Conservation (phyloP, 2,888 invertebrate species). For the Petrolisthes cinctipes region DNA sequence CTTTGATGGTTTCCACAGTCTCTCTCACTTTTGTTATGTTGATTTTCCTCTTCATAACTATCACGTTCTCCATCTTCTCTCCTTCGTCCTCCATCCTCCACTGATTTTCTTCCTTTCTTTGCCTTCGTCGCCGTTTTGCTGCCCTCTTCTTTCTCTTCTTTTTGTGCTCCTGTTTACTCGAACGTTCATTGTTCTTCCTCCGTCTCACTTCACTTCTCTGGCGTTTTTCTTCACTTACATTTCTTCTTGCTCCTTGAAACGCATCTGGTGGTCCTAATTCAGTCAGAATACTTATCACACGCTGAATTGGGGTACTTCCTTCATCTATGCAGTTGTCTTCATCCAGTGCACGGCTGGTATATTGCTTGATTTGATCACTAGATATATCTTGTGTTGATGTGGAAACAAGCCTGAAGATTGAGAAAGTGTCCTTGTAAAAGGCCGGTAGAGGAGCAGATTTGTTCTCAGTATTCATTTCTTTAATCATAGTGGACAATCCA, state of each 20-base stretch:
- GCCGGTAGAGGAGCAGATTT: too few species aligned
- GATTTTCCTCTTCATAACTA: background rate
- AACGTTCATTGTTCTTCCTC: background rate
- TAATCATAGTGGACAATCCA: too few species aligned
- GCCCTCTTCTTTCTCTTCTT: slow-evolving; percentile 11
- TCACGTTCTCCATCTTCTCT: background rate
- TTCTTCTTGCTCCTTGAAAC: background rate
- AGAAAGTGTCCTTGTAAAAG: too few species aligned
- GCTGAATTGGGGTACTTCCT: too few species aligned
- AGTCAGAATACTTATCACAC: background rate
- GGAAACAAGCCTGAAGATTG: too few species aligned
- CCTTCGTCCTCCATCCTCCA: background rate
- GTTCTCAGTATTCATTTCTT: too few species aligned
- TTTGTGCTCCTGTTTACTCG: background rate
- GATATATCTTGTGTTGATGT: too few species aligned
- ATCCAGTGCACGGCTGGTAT: too few species aligned
- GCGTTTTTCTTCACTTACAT: background rate
- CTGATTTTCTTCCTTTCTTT: background rate
- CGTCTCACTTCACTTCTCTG: background rate
- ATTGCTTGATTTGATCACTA: too few species aligned
- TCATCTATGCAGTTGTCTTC: too few species aligned
- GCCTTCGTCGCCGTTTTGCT: background rate
- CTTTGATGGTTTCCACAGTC: background rate
- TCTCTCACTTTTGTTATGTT: slow-evolving; percentile 12
- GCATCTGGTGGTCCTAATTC: slow-evolving; percentile 1